Conservation (phyloP, 2,113 vertebrate genomes). For the Epinephelus cyanopodus region DNA sequence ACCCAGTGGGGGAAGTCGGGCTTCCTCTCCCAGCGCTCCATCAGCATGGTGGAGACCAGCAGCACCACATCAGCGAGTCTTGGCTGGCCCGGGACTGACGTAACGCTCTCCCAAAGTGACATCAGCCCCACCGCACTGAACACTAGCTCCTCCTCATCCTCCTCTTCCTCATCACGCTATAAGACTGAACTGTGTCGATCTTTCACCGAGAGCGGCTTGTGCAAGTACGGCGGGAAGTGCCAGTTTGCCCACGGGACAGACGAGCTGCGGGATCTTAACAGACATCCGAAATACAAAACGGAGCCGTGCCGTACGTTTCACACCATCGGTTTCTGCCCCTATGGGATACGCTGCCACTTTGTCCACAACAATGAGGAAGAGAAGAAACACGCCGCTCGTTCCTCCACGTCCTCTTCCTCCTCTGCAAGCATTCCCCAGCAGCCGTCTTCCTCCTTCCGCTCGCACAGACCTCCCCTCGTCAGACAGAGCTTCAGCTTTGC, state of each 20-base stretch:
- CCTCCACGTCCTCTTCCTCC: constrained; percentile 43
- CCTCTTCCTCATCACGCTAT: constrained; percentile 80
- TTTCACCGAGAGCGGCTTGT: constrained; percentile 83
- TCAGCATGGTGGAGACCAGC: constrained; percentile 84
- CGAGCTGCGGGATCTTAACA: constrained; percentile 88
- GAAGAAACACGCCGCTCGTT: constrained; percentile 34
- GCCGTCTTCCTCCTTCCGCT: constrained; percentile 29
- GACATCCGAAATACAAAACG: constrained; percentile 94
- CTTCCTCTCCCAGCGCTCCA: constrained; percentile 79
- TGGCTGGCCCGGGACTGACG: constrained; percentile 69
- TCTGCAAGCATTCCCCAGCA: constrained; percentile 42
- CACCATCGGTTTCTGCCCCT: constrained; percentile 91
- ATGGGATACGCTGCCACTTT: constrained; percentile 93
- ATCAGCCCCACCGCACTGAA: constrained; percentile 47
- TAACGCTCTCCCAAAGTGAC: constrained; percentile 47
- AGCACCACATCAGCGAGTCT: constrained; percentile 57
- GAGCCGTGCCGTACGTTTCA: constrained; percentile 93
- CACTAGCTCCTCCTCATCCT: constrained; percentile 54
- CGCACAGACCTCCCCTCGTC: constrained; percentile 76
- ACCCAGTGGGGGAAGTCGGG: constrained; percentile 70
- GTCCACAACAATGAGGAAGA: constrained; percentile 89
- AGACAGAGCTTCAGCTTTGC: constrained; percentile 91
- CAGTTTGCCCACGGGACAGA: constrained; percentile 90
- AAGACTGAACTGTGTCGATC: constrained; percentile 88
- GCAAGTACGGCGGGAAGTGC: constrained; percentile 88